phyloP scores from a whole-genome alignment of 2,113 vertebrate species.

The Megaceryle maxima region DNA sequence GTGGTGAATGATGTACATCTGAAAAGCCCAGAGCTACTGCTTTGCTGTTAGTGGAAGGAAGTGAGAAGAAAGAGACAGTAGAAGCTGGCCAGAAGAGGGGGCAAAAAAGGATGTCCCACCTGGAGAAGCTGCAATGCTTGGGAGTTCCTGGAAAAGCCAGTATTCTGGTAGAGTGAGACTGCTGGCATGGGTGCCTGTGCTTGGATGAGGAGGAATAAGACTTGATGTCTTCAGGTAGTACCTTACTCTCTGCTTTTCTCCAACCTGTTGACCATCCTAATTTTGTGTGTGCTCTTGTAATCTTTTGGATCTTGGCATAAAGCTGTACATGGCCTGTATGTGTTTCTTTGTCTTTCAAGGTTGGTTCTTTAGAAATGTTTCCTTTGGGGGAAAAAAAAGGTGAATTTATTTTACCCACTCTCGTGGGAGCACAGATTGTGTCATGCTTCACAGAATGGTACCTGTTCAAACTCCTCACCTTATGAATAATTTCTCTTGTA shows the following conservation, averaged over 20 bases:
- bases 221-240: background rate
- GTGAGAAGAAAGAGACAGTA: background rate
- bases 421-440: background rate
- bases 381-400: background rate
- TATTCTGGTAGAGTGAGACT: background rate
- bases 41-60: background rate
- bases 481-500: background rate
- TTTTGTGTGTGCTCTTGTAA: background rate
- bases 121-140: background rate
- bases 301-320: background rate
- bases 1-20: background rate
- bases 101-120: background rate
- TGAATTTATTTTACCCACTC: background rate
- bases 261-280: background rate
- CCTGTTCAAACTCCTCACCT: background rate
- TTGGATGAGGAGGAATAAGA: background rate
- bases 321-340: fast-evolving
- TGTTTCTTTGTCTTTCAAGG: background rate
- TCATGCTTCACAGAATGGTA: background rate
- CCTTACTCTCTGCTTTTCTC: background rate
- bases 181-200: background rate
- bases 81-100: background rate
- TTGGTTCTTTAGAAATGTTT: background rate
- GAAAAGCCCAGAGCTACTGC: background rate
- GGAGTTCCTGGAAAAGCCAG: background rate